Conservation (phyloP, 2,888 invertebrate species). For the Napeogenes inachia region DNA sequence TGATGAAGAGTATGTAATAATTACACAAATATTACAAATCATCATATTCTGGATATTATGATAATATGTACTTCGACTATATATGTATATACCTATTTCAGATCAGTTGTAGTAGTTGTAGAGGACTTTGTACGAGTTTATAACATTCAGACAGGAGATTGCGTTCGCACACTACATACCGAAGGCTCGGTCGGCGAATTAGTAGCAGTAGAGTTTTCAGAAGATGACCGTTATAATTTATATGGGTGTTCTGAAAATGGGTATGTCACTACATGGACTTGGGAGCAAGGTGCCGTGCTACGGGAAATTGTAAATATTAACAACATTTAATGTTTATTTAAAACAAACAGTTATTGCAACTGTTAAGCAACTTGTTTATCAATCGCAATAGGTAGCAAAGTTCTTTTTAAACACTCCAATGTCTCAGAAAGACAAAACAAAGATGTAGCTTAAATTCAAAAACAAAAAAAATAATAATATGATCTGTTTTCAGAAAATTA, state of each 20-base stretch:
- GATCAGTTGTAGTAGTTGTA: conserved; percentile 63
- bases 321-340: too few relatives aligned
- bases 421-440: too few relatives aligned
- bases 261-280: conserved; percentile 64
- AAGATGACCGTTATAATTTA: conserved; percentile 62
- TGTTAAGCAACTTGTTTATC: neutral
- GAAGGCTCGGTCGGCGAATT: conserved; percentile 52
- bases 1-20: conserved; percentile 64
- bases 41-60: too few relatives aligned
- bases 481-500: conserved; percentile 51
- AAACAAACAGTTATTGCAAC: neutral
- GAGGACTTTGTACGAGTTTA: conserved; percentile 67
- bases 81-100: conserved; percentile 34
- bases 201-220: conserved; percentile 59
- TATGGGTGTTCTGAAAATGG: conserved; percentile 65
- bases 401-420: too few relatives aligned
- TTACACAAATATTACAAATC: neutral
- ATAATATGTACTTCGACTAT: neutral
- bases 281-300: conserved; percentile 69
- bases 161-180: conserved; percentile 61
- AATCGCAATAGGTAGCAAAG: too few relatives aligned
- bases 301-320: conserved; percentile 56
- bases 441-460: neutral
- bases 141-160: conserved; percentile 65
- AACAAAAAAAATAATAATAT: neutral